A percentile compares a stretch with the other conserved stretches of the same genome.
Evolutionary conservation across 2,888 invertebrate genomes (phyloP).

Genomic region (Acheta domesticus): DNA sequence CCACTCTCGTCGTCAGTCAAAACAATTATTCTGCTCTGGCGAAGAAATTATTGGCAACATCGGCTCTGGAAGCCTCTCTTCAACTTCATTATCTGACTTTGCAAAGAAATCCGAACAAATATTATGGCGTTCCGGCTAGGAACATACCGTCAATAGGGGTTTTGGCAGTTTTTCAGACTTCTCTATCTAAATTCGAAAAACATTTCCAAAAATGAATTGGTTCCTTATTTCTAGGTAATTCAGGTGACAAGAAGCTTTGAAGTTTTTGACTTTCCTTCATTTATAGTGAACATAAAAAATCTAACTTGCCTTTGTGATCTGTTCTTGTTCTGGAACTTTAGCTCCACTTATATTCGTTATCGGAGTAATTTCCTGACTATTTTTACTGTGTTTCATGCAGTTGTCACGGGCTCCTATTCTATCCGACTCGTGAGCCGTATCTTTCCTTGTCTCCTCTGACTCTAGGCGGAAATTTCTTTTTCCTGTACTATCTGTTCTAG

Average conservation of each 20-base stretch:
- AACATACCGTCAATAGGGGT: neutral
- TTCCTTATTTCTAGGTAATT: neutral
- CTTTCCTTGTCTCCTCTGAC: too few species aligned
- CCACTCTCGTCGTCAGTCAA: neutral
- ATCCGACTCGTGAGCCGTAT: too few species aligned
- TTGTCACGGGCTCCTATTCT: too few species aligned
- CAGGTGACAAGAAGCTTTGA: neutral
- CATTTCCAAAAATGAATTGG: neutral
- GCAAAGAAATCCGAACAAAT: neutral
- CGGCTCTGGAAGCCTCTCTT: too few species aligned
- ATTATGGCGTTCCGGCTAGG: neutral
- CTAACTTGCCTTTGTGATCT: neutral
- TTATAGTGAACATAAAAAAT: neutral
- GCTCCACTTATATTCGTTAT: too few species aligned
- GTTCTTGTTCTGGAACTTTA: too few species aligned
- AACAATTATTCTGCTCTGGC: too few species aligned
- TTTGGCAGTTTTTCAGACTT: neutral
- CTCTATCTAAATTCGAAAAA: neutral
- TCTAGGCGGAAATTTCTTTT: too few species aligned
- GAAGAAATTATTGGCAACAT: too few species aligned
- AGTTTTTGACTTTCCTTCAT: neutral
- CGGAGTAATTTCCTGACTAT: too few species aligned
- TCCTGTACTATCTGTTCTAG: too few species aligned
- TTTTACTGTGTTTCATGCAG: too few species aligned
- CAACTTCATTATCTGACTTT: neutral